phyloP scores from a whole-genome alignment of 1,140 invertebrate species.

The Ostrea edulis region DNA sequence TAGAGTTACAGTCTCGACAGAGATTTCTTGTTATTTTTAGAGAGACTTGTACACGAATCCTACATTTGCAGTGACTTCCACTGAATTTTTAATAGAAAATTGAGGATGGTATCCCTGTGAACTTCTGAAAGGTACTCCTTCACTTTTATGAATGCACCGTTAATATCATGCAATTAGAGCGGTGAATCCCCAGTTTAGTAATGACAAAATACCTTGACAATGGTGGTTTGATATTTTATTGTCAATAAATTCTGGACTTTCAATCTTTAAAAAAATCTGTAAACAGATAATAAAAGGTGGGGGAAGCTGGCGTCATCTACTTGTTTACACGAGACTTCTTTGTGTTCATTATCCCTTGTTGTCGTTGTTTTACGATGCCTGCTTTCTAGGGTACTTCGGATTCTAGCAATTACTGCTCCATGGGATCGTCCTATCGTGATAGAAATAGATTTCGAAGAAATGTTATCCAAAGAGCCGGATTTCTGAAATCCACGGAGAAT shows the following conservation, averaged over 20 bases:
- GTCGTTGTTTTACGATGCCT: not conserved
- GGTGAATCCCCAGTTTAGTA: not conserved
- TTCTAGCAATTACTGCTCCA: not conserved
- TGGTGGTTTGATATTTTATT: not conserved
- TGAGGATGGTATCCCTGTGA: too few relatives aligned
- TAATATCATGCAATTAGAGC: not conserved
- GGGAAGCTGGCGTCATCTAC: not conserved
- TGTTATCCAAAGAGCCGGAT: not conserved
- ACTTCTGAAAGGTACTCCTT: too few relatives aligned
- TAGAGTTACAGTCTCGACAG: too few relatives aligned
- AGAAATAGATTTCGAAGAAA: constrained; percentile 21
- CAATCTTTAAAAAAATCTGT: not conserved
- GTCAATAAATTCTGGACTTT: not conserved
- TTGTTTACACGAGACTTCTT: not conserved
- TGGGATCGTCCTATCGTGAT: not conserved
- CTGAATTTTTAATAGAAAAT: too few relatives aligned
- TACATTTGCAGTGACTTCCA: too few relatives aligned
- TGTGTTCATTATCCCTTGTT: not conserved
- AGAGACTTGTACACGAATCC: too few relatives aligned
- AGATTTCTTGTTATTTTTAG: too few relatives aligned
- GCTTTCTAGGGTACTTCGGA: not conserved
- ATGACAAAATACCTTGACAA: not conserved
- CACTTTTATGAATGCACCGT: not conserved
- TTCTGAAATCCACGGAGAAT: not conserved
- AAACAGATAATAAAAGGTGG: constrained; percentile 9